phyloP scores from a whole-genome alignment of 2,113 vertebrate species.

The Dromaius novaehollandiae region DNA sequence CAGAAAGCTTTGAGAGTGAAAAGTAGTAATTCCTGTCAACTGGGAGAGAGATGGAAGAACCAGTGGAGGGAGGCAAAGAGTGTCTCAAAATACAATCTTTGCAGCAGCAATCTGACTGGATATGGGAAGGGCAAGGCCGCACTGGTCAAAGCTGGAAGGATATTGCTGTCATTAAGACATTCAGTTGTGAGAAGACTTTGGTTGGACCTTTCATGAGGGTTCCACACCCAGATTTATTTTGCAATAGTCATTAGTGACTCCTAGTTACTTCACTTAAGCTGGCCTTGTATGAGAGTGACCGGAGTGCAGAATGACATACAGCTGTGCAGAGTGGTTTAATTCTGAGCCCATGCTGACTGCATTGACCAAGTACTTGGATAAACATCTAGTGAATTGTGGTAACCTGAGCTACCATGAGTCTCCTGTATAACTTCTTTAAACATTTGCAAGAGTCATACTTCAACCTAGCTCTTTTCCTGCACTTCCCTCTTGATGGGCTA shows the following conservation, averaged over 20 bases:
- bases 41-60: not conserved
- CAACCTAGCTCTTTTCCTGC: not conserved
- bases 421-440: not conserved
- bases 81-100: not conserved
- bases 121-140: not conserved
- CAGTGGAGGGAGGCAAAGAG: not conserved
- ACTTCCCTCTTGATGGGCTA: not conserved
- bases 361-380: not conserved
- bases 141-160: not conserved
- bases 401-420: not conserved
- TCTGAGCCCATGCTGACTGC: not conserved
- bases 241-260: not conserved
- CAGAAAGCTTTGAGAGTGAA: not conserved
- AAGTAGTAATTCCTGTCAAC: not conserved
- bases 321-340: not conserved
- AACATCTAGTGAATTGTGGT: not conserved
- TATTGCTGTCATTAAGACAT: not conserved
- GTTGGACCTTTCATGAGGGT: not conserved
- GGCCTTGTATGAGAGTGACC: not conserved
- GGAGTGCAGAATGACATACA: accelerated
- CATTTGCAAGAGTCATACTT: not conserved
- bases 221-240: not conserved
- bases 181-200: not conserved
- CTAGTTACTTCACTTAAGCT: not conserved
- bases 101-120: not conserved